Conservation (phyloP, 2,888 invertebrate species). For the Chrysopilus asiliformis region DNA sequence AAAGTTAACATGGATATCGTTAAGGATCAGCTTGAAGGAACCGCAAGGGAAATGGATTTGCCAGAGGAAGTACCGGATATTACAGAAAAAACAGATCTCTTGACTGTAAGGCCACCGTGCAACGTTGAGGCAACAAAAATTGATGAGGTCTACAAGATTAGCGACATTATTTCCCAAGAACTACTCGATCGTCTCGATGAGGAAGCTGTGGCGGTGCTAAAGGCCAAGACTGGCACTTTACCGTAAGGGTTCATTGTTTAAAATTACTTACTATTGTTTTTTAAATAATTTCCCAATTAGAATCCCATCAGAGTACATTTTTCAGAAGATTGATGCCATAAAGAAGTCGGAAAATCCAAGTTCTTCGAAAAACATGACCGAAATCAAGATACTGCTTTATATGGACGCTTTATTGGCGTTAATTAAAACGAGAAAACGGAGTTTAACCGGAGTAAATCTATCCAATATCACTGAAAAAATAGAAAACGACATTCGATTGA, state of each 20-base stretch:
- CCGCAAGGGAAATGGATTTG: conserved; percentile 18
- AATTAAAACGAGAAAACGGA: conserved; percentile 21
- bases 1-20: conserved; percentile 26
- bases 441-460: conserved; percentile 20
- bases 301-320: background rate
- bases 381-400: conserved; percentile 28
- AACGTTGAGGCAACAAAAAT: conserved; percentile 24
- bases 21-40: conserved; percentile 25
- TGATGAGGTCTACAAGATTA: conserved; percentile 23
- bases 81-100: conserved; percentile 10
- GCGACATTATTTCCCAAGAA: conserved; percentile 23
- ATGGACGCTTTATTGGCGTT: conserved; percentile 28
- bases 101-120: conserved; percentile 23
- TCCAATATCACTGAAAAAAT: conserved; percentile 31
- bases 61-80: conserved; percentile 13
- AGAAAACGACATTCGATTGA: conserved; percentile 28
- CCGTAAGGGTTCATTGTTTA: conserved; percentile 23
- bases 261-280: no score
- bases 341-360: conserved; percentile 4
- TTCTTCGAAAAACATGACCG: conserved; percentile 16
- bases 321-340: conserved; percentile 5
- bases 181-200: conserved; percentile 27
- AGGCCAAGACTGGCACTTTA: conserved; percentile 19
- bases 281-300: background rate
- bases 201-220: conserved; percentile 25